Evolutionary conservation across 1,140 invertebrate species (phyloP).

Genomic region (Drosophila seguyi): DNA sequence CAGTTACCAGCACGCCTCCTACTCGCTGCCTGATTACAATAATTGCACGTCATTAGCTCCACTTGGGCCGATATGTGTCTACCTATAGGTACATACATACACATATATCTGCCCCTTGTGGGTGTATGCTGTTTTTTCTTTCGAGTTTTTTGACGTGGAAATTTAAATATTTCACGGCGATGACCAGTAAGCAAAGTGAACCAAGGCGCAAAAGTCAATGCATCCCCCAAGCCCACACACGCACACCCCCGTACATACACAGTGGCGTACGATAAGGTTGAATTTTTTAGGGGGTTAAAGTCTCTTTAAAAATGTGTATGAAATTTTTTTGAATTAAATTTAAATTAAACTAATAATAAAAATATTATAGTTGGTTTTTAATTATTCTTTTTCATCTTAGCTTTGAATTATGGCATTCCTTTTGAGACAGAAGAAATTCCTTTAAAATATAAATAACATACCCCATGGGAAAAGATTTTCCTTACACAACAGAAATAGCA

Average conservation of each 20-base stretch:
- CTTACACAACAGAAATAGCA: neutral
- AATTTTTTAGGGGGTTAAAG: neutral
- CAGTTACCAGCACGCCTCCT: conserved; percentile 39
- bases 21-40: conserved; percentile 39
- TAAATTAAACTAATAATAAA: neutral
- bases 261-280: neutral
- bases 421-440: neutral
- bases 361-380: neutral
- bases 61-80: conserved; percentile 6
- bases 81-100: neutral
- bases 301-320: neutral
- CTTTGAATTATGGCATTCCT: neutral
- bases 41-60: conserved; percentile 44
- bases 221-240: conserved; percentile 13
- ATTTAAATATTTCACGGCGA: conserved; percentile 35
- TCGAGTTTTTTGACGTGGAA: conserved; percentile 20
- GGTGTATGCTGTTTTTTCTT: conserved; percentile 14
- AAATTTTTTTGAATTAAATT: neutral
- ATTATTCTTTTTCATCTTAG: neutral
- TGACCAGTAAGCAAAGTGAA: conserved; percentile 30
- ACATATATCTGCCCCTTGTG: neutral
- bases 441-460: neutral
- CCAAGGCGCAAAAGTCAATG: conserved; percentile 41
- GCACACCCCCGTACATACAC: neutral
- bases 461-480: neutral